phyloP scores from a whole-genome alignment of 1,140 invertebrate species.

The Panonychus citri region DNA sequence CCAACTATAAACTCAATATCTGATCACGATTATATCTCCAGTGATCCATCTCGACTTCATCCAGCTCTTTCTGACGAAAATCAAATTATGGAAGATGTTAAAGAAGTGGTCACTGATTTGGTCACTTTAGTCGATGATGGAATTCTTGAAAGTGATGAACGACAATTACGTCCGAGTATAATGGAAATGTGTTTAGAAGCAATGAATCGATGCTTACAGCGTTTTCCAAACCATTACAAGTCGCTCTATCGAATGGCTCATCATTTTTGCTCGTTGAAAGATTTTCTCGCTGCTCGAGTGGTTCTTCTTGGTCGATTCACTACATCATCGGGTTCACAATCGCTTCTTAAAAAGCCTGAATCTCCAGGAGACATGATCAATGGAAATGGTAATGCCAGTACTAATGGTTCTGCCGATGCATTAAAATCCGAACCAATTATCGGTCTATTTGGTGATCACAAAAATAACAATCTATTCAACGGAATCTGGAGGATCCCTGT shows the following conservation, averaged over 20 bases:
- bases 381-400: background rate
- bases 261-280: slow-evolving; percentile 48
- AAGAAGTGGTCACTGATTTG: slow-evolving; percentile 15
- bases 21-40: background rate
- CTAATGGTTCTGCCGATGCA: slow-evolving; percentile 1
- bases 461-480: slow-evolving; percentile 67
- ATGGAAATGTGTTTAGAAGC: slow-evolving; percentile 41
- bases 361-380: background rate
- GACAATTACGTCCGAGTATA: slow-evolving; percentile 20
- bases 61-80: background rate
- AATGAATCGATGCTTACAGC: slow-evolving; percentile 51
- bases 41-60: background rate
- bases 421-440: slow-evolving; percentile 17
- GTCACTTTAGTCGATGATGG: slow-evolving; percentile 12
- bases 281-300: slow-evolving; percentile 4
- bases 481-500: slow-evolving; percentile 75
- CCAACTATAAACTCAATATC: background rate
- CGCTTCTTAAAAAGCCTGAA: background rate
- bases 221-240: slow-evolving; percentile 80
- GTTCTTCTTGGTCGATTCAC: slow-evolving; percentile 11
- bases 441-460: slow-evolving; percentile 63
- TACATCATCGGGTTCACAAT: slow-evolving; percentile 30
- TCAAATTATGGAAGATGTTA: slow-evolving; percentile 10
- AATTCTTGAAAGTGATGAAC: slow-evolving; percentile 2
- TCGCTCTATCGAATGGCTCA: slow-evolving; percentile 63